Base-by-base conservation (phyloP, 2,113 vertebrate genomes). In the Dendrocopos noguchii region DNA sequence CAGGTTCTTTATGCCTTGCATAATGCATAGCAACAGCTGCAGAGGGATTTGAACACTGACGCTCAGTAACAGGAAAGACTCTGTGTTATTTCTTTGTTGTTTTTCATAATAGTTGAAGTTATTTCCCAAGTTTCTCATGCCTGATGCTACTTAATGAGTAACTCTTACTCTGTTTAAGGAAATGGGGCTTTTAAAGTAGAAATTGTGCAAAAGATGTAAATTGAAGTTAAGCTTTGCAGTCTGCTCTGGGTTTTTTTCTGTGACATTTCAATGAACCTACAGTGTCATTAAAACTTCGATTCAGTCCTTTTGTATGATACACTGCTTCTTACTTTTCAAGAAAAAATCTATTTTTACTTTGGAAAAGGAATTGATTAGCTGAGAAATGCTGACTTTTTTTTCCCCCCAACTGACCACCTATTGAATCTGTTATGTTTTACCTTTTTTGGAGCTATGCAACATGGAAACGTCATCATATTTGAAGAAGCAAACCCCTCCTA, bases 101-200 rank as follows among this genome's bases (percentile, higher is more conserved):
- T 89, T 93, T 88, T 73, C 55, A 55, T 87, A 78, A 78, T 36
- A 81, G 55, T 46, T 77, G 72, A 42, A 36, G 39, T 94, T 92
- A 93, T 96, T 94, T 96, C 95, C 95, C 94, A 87, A 61, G 92
- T 81, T 93, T 84, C 91, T 90, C 71, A 29, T 94, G 81, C 52
- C 39, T 88, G 78, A 74, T 61, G 27, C 27, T 84, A 59, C 39
- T 90, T 53, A 86, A 87, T 84, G 29, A 83, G 50, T 64, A 39
- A 88, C 5, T 66, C 24, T 86, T 75, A 44, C 36, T 72, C 36
- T 50, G 36, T n/a, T 91, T 21, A 61, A 2, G 70, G 78, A 70
- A 94, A 77, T 25, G 4, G 61, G 74, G 31, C 11, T 80, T 91
- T 85, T 60, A 12, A 83, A 80, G 27, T 46, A 78, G 65, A 87